Evolutionary conservation across 1,140 invertebrate species (phyloP), one percentile per base, ranked within the genome.

Genomic region (Cheumatopsyche charites): DNA sequence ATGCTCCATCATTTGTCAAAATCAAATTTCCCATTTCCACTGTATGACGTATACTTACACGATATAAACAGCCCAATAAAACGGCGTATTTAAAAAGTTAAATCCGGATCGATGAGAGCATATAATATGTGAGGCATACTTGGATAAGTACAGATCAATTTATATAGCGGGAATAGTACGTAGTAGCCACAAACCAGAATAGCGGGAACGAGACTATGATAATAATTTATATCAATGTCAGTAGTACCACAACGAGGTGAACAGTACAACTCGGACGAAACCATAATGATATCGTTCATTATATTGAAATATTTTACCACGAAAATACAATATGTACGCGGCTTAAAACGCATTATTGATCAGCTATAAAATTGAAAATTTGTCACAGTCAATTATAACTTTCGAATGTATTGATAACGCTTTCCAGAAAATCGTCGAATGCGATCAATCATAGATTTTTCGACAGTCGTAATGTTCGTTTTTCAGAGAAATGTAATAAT

Each of bases 401-500:
- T 4, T 36, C 3, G 29, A 9, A 36, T 36, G 29, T 3, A 9
- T 4, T 36, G 3, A 4, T 36, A 36, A 36, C 3, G 3, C 9
- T 36, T 36, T 36, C 29, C 9, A 4, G 9, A 3, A 36, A 36
- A 4, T 36, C 3, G 9, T 36, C 29, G 9, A 36, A 36, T 36
- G 29, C 29, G 55, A 58, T 58, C 55, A 58, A 58, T 58, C 55
- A 58, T 25, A 13, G 21, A 25, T 52, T 17, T 65, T 43, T 41
- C 19, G 62, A 65, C 62, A 65, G 62, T 12, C 17, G 26, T 36
- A 63, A 41, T 58, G 61, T 66, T 21, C 67, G 42, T 72, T 62
- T 70, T 70, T 65, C 73, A 43, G 67, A 23, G 71, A 62, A 63
- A 71, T 68, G 72, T 52, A 69, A 73, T 75, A 75, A 75, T 75